Conservation (phyloP, 2,113 vertebrate genomes). For the Pelecanus crispus region DNA sequence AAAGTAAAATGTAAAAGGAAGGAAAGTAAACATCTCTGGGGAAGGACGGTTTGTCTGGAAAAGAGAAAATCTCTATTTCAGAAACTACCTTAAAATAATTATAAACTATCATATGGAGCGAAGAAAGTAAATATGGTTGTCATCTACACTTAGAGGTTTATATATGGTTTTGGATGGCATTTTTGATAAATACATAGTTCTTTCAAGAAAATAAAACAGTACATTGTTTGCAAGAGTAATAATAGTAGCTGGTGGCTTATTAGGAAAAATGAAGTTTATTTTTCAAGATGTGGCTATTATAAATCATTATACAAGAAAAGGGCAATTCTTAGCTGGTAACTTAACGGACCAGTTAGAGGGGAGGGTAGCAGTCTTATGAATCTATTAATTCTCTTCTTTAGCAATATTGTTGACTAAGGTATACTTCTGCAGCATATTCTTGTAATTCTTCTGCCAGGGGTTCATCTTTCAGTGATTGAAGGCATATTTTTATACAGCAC, state of each 20-base stretch:
- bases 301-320: background rate
- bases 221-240: background rate
- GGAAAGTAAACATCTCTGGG: background rate
- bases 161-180: background rate
- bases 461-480: background rate
- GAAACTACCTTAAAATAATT: background rate
- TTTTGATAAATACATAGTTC: background rate
- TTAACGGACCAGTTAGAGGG: background rate
- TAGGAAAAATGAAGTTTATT: background rate
- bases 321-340: background rate
- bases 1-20: background rate
- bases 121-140: background rate
- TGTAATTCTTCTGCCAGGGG: background rate
- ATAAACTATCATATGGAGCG: background rate
- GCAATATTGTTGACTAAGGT: background rate
- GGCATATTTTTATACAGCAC: background rate
- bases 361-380: background rate
- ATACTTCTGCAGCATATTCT: background rate
- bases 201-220: background rate
- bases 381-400: background rate
- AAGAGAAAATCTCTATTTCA: background rate
- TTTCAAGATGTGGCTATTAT: background rate
- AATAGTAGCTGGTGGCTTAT: background rate
- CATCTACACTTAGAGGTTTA: background rate
- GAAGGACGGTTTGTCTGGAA: background rate